A percentile compares a stretch with the other conserved stretches of the same genome.
phyloP scores from a whole-genome alignment of 2,113 vertebrate species.

The Corvus moneduloides region DNA sequence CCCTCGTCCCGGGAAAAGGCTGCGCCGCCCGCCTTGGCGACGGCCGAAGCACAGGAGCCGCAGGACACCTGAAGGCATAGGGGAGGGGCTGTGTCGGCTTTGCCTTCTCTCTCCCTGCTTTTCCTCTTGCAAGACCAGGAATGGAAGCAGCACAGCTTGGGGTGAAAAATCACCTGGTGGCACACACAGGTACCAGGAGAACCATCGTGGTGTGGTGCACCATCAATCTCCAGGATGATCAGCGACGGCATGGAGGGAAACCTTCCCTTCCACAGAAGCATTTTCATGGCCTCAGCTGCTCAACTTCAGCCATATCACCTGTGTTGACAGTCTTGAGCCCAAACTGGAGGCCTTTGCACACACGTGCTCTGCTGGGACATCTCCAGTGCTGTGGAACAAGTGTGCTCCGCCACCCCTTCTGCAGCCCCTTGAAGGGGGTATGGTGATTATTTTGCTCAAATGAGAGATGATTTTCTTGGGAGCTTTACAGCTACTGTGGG shows the following conservation, averaged over 20 bases:
- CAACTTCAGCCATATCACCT: not conserved
- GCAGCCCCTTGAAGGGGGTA: not conserved
- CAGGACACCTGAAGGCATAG: accelerated
- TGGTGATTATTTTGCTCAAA: not conserved
- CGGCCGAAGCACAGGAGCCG: accelerated
- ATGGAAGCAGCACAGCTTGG: not conserved
- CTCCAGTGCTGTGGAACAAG: not conserved
- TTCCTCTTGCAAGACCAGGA: not conserved
- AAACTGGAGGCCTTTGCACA: not conserved
- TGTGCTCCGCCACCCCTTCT: not conserved
- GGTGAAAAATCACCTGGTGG: not conserved
- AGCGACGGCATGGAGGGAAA: not conserved
- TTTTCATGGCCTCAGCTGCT: not conserved
- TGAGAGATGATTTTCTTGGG: not conserved
- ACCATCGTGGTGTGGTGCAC: not conserved
- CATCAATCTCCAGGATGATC: accelerated
- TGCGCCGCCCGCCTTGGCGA: accelerated
- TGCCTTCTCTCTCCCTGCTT: not conserved
- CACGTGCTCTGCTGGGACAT: accelerated
- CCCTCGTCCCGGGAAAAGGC: accelerated
- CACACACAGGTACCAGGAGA: not conserved
- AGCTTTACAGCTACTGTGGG: not conserved
- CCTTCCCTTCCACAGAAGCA: not conserved
- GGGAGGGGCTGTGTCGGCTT: not conserved
- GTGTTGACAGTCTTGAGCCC: not conserved